These are phyloP conservation scores for Cenopis cana DNA, from an alignment of 2,888 invertebrate genomes.

Conservation along the genomic window DNA sequence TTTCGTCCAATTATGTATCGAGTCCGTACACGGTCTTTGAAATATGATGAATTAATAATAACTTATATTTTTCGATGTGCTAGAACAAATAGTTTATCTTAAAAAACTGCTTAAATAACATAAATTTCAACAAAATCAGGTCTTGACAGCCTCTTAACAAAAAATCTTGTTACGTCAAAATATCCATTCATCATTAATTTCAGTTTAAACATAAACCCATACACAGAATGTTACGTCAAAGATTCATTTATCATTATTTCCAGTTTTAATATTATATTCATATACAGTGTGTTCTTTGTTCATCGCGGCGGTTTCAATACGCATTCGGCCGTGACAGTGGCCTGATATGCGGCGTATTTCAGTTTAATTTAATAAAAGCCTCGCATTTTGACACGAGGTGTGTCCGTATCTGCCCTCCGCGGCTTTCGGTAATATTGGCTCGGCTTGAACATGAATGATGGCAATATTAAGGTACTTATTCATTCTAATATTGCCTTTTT, in stretches of 20 bases:
- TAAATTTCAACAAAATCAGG: too few species aligned
- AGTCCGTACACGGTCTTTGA: too few species aligned
- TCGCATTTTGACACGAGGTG: slow-evolving; percentile 12
- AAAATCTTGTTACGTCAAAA: too few species aligned
- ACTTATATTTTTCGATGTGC: too few species aligned
- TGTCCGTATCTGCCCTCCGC: background rate
- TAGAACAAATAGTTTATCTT: too few species aligned
- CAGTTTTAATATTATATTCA: slow-evolving; percentile 20
- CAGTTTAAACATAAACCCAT: slow-evolving; percentile 20
- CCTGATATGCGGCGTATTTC: slow-evolving; percentile 27
- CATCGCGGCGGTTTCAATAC: slow-evolving; percentile 4
- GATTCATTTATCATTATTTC: slow-evolving; percentile 1
- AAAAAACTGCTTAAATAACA: too few species aligned
- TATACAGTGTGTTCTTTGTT: slow-evolving; percentile 21
- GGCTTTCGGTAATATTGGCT: background rate
- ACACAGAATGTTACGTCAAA: background rate
- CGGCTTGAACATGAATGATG: background rate
- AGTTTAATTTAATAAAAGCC: slow-evolving; percentile 20
- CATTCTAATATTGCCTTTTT: background rate
- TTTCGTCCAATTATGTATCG: too few species aligned
- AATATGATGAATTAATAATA: too few species aligned
- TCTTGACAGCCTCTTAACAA: too few species aligned
- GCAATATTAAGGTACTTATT: background rate
- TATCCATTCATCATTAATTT: background rate
- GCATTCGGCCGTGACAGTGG: slow-evolving; percentile 7